Percentiles rank a stretch among this genome's conserved stretches.
Evolutionary conservation across 2,797 vertebrate genomes (phyloP).

Genomic region (Spheniscus humboldti): DNA sequence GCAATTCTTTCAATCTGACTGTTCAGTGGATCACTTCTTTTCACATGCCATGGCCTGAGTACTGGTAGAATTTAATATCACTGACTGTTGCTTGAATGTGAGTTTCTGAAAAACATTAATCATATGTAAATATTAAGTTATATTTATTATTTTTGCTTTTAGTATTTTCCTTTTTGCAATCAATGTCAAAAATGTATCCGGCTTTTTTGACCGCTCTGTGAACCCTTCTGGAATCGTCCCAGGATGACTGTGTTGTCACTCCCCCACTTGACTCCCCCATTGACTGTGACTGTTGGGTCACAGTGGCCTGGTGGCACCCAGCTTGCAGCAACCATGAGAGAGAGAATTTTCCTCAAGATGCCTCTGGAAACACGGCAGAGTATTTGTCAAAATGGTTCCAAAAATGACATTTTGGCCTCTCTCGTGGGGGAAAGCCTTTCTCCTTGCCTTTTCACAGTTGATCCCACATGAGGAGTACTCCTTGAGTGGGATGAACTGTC

Average conservation of each 20-base stretch:
- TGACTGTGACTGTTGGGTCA: not conserved
- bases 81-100: not conserved
- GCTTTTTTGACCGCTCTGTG: not conserved
- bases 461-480: not conserved
- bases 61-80: not conserved
- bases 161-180: not conserved
- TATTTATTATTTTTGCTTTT: not conserved
- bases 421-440: not conserved
- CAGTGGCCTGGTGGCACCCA: not conserved
- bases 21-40: not conserved
- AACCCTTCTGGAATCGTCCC: not conserved
- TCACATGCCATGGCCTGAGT: not conserved
- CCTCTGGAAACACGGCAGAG: not conserved
- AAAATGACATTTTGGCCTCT: not conserved
- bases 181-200: not conserved
- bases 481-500: not conserved
- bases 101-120: not conserved
- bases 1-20: not conserved
- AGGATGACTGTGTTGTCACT: not conserved
- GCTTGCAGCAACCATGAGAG: not conserved
- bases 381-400: not conserved
- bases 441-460: not conserved
- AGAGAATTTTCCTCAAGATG: not conserved
- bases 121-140: not conserved
- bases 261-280: not conserved